Conservation (phyloP, 2,888 invertebrate species). For the Sinopyrophorus schimmeli region DNA sequence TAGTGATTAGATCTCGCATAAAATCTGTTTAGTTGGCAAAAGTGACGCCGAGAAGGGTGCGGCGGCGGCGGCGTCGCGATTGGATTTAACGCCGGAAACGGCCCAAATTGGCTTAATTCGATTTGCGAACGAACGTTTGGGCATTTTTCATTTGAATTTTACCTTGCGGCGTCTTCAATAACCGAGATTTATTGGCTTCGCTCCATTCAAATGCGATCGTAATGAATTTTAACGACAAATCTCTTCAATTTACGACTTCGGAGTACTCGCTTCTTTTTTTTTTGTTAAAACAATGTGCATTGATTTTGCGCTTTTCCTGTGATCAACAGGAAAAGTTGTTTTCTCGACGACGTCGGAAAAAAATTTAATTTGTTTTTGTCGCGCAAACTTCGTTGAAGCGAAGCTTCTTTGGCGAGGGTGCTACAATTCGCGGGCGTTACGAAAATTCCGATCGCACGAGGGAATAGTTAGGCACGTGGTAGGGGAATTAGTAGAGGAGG, state of each 20-base stretch:
- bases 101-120: slow-evolving; percentile 29
- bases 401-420: no score
- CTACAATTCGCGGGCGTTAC: no score
- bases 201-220: slow-evolving; percentile 24
- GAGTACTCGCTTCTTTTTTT: no score
- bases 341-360: no score
- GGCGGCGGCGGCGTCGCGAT: slow-evolving; percentile 14
- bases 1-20: slow-evolving; percentile 21
- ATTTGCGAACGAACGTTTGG: slow-evolving; percentile 27
- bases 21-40: slow-evolving; percentile 26
- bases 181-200: slow-evolving; percentile 24
- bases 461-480: no score
- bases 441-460: no score
- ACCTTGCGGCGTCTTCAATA: slow-evolving; percentile 28
- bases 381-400: no score
- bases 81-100: slow-evolving; percentile 19
- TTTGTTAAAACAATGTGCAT: no score
- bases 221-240: slow-evolving; percentile 28
- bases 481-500: no score
- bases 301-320: no score
- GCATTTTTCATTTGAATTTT: slow-evolving; percentile 29
- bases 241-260: slow-evolving; percentile 14
- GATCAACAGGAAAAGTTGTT: no score
- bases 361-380: no score
- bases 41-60: slow-evolving; percentile 16